Evolutionary conservation across 2,888 invertebrate genomes (phyloP), one percentile per base, ranked within the genome.

Genomic region (Stenodera caucasica): DNA sequence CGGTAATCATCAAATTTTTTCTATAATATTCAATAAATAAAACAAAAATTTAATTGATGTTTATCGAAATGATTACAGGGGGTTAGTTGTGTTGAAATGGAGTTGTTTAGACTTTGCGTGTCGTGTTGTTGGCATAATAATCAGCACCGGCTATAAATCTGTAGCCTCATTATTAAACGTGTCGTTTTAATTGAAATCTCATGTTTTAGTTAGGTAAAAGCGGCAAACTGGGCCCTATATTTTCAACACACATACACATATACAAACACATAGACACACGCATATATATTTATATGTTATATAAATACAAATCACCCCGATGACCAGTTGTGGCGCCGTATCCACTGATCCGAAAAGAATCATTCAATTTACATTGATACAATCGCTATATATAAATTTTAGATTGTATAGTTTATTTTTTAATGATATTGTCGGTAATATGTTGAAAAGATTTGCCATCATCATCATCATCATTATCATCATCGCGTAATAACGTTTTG

Each of bases 111-210:
- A 68, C 70, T 64, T 74, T 71, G 72, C 72, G 72, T 74, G 74
- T 63, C 63, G 60, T 63, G 63, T 71, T 69, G 66, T 69, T 69
- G 69, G 72, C 72, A 71, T 72, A 71, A 73, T 73, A 72, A 73
- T 71, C 71, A 71, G 71, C 71, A 70, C 66, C 69, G 69, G 70
- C 72, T 72, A 78, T 79, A 79, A 79, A 79, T 79, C 77, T 77
- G 75, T 75, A 69, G 70, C 78, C 82, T 84, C 84, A 84, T 84
- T 84, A 84, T 81, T 81, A 82, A 82, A 78, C 83, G 80, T 83
- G 83, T 84, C 81, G 80, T 81, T 84, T 84, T 84, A 84, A 84
- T 84, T 84, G 84, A 84, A 84, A 84, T 84, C 81, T 83, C 83
- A 81, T 84, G 84, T 84, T 83, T 82, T 81, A 71, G 45, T 45